A percentile compares a stretch with the other conserved stretches of the same genome.
Conservation (phyloP, 2,797 vertebrate species). For the Cottoperca gobio region DNA sequence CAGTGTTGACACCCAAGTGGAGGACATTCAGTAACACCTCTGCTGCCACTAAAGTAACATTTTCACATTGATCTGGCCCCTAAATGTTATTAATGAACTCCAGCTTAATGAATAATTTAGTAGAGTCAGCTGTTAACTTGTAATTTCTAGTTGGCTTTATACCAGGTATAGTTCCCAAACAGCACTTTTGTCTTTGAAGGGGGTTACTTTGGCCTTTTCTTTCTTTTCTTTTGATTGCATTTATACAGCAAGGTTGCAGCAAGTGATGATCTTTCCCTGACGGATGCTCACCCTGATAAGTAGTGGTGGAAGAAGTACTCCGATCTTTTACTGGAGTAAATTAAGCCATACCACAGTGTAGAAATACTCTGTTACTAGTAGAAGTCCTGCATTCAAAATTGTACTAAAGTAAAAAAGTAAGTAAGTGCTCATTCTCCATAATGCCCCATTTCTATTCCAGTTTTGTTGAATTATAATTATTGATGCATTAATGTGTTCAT, state of each 20-base stretch:
- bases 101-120: not conserved
- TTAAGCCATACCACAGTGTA: too few relatives aligned
- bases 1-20: slow-evolving; percentile 50
- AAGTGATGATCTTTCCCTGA: not conserved
- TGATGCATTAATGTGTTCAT: too few relatives aligned
- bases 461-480: too few relatives aligned
- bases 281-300: not conserved
- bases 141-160: not conserved
- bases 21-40: slow-evolving; percentile 40
- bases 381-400: too few relatives aligned
- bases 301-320: too few relatives aligned
- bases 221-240: not conserved
- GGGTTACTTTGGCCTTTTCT: not conserved
- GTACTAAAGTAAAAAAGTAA: too few relatives aligned
- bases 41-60: not conserved
- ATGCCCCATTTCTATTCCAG: too few relatives aligned
- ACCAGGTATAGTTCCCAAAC: not conserved
- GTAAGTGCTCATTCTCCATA: too few relatives aligned
- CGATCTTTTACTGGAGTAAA: too few relatives aligned
- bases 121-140: not conserved
- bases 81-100: not conserved
- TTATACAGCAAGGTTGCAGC: not conserved
- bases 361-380: too few relatives aligned
- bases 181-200: not conserved
- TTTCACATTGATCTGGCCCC: not conserved